phyloP scores from a whole-genome alignment of 1,140 invertebrate species.

The Spodoptera frugiperda region DNA sequence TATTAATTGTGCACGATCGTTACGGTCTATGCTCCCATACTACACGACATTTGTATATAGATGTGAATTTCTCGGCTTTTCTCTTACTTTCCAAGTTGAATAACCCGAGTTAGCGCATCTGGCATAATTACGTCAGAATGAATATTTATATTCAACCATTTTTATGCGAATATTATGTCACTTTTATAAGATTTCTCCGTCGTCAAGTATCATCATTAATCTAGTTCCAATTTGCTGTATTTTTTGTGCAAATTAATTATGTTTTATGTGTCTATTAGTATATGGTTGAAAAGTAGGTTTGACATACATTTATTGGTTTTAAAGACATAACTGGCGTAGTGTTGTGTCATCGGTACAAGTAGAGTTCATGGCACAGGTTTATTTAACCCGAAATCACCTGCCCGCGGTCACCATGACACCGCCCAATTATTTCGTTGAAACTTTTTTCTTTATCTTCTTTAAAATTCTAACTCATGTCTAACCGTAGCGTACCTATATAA shows the following conservation, averaged over 20 bases:
- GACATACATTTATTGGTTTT: background rate
- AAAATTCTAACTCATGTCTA: no score
- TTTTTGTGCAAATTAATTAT: slow-evolving; percentile 15
- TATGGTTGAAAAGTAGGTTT: background rate
- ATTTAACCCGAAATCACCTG: no score
- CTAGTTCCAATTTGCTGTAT: slow-evolving; percentile 1
- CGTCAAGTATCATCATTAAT: background rate
- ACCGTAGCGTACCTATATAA: background rate
- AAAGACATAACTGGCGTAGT: no score
- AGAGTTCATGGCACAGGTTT: no score
- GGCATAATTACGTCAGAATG: slow-evolving; percentile 58
- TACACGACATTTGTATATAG: slow-evolving; percentile 57
- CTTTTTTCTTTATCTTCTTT: no score
- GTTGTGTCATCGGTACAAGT: no score
- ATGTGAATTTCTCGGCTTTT: slow-evolving; percentile 74
- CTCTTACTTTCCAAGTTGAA: slow-evolving; percentile 79
- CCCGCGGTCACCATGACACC: no score
- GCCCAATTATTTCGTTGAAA: no score
- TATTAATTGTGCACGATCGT: slow-evolving; percentile 48
- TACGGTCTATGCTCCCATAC: slow-evolving; percentile 54
- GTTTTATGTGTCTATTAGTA: background rate
- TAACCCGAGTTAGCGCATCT: slow-evolving; percentile 65
- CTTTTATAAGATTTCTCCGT: slow-evolving; percentile 15
- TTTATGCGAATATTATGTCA: slow-evolving; percentile 35
- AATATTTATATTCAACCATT: slow-evolving; percentile 34